Conservation (phyloP, 2,888 invertebrate species). For the Strigamia maritima region DNA sequence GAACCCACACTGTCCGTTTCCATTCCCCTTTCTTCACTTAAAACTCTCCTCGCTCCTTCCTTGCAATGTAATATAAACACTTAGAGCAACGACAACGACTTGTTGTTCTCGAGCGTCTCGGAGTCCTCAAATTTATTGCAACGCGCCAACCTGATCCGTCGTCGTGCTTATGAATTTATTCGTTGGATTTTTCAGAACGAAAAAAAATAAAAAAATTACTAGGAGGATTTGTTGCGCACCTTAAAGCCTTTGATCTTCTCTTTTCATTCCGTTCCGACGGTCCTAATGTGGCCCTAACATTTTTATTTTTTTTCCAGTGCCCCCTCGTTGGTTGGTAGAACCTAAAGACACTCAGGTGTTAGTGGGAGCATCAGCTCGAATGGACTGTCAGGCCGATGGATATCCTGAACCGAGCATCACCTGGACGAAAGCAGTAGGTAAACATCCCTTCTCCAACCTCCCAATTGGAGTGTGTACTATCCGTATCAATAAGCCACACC, state of each 20-base stretch:
- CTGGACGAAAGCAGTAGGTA: constrained; percentile 94
- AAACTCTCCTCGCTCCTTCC: not conserved
- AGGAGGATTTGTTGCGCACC: not conserved
- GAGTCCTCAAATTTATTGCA: not conserved
- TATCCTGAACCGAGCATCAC: constrained; percentile 91
- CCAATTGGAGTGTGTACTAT: not conserved
- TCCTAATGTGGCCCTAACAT: not conserved
- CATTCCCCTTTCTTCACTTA: not conserved
- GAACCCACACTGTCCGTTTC: not conserved
- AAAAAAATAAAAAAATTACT: not conserved
- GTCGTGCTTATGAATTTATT: constrained; percentile 15
- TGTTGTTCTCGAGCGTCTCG: not conserved
- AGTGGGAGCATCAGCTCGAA: constrained; percentile 87
- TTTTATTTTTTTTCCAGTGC: constrained; percentile 61
- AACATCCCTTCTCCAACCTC: constrained; percentile 44
- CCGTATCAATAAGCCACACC: not conserved
- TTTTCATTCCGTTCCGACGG: constrained; percentile 39
- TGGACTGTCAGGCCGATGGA: constrained; percentile 94
- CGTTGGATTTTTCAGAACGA: not conserved
- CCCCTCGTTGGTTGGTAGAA: constrained; percentile 92
- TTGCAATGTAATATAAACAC: not conserved
- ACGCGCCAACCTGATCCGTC: not conserved
- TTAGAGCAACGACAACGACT: not conserved
- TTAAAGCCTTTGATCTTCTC: constrained; percentile 28
- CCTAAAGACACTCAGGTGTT: constrained; percentile 93